A percentile compares a stretch with the other conserved stretches of the same genome.
These are phyloP conservation scores for Sebastes flavidus DNA, from an alignment of 2,797 vertebrate genomes.

Conservation along the genomic window DNA sequence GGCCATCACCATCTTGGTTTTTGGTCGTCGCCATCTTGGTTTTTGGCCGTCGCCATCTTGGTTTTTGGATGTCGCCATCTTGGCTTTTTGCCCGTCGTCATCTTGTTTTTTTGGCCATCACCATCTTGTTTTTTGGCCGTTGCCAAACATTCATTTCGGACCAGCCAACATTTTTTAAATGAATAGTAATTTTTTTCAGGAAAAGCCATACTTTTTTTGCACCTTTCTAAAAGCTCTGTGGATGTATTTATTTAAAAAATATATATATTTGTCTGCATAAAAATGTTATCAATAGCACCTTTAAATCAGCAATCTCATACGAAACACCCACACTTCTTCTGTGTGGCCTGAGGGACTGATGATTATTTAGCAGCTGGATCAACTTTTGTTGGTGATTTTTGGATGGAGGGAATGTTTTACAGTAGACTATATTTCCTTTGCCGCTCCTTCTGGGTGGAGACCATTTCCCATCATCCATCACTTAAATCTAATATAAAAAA, in stretches of 20 bases:
- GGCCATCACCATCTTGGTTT: fast-evolving
- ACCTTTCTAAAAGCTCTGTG: no score
- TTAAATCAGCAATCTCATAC: slow-evolving; percentile 11
- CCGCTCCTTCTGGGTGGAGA: neutral
- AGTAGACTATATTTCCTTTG: neutral
- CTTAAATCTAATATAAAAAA: neutral
- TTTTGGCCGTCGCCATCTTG: fast-evolving
- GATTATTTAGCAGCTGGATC: slow-evolving; percentile 6
- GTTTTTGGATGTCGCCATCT: no score
- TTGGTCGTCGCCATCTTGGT: fast-evolving
- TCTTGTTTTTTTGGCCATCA: fast-evolving
- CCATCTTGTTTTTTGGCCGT: no score
- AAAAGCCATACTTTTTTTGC: no score
- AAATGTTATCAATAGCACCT: no score
- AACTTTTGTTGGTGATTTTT: neutral
- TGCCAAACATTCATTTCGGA: fast-evolving
- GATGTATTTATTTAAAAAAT: no score
- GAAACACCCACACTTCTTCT: slow-evolving; percentile 1
- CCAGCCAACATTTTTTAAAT: no score
- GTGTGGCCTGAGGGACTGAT: neutral
- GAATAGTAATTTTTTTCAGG: no score
- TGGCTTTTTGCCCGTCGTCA: no score
- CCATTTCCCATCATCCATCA: neutral
- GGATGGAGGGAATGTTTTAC: slow-evolving; percentile 1
- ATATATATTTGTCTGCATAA: no score